These are phyloP conservation scores for Oeneis ivallda DNA, from an alignment of 2,888 invertebrate genomes.

Conservation along the genomic window DNA sequence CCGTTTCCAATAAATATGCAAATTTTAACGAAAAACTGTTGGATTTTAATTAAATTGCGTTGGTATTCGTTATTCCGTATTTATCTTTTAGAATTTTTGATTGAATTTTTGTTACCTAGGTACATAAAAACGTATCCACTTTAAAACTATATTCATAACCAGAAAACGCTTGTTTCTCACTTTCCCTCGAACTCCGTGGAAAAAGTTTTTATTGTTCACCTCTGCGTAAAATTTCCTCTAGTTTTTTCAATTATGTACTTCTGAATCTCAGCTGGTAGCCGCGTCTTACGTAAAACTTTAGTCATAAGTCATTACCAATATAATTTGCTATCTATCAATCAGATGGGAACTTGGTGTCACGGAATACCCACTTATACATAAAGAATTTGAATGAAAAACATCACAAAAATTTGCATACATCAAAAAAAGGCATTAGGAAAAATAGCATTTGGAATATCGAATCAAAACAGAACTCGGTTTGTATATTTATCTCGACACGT, in stretches of 20 bases:
- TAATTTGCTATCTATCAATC: background rate
- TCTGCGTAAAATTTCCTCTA: too few species aligned
- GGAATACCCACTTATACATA: background rate
- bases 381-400: background rate
- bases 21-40: slow-evolving; percentile 29
- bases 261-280: too few species aligned
- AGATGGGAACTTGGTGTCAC: background rate
- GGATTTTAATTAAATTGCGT: slow-evolving; percentile 16
- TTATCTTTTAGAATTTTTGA: slow-evolving; percentile 6
- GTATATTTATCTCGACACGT: slow-evolving; percentile 51
- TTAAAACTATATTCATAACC: too few species aligned
- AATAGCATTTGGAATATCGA: slow-evolving; percentile 29
- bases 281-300: too few species aligned
- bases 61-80: slow-evolving; percentile 13
- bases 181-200: too few species aligned
- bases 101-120: too few species aligned
- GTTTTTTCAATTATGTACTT: too few species aligned
- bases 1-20: slow-evolving; percentile 23
- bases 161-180: too few species aligned
- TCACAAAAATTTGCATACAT: background rate
- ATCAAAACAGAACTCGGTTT: slow-evolving; percentile 44
- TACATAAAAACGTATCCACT: too few species aligned
- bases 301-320: too few species aligned
- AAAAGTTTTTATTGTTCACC: too few species aligned
- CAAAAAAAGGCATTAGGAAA: slow-evolving; percentile 5